These are phyloP conservation scores for Cephus runcator DNA, from an alignment of 2,888 invertebrate species.

Conservation along the genomic window DNA sequence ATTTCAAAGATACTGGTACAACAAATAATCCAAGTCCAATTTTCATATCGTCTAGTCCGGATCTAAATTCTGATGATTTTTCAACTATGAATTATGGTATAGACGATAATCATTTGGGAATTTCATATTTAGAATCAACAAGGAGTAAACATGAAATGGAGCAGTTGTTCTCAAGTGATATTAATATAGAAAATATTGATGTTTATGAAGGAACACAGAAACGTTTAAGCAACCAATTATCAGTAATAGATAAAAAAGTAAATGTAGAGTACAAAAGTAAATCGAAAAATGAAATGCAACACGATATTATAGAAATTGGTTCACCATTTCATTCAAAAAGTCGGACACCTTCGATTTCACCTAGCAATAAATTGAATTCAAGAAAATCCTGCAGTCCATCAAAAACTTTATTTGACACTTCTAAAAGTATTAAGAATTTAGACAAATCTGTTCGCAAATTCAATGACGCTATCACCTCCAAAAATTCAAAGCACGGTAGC, in stretches of 20 bases:
- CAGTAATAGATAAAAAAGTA: neutral
- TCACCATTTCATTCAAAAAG: neutral
- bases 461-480: neutral
- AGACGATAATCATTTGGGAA: neutral
- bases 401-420: conserved; percentile 1
- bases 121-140: neutral
- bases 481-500: neutral
- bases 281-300: neutral
- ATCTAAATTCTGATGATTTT: conserved; percentile 13
- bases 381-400: conserved; percentile 5
- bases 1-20: neutral
- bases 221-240: neutral
- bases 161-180: neutral
- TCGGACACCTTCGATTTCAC: neutral
- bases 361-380: neutral
- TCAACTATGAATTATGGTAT: neutral
- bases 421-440: neutral
- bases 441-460: neutral
- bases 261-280: neutral
- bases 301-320: neutral
- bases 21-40: conserved; percentile 28
- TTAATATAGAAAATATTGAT: neutral
- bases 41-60: conserved; percentile 33
- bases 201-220: neutral
- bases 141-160: neutral